Evolutionary conservation across 2,888 invertebrate species (phyloP).

Genomic region (Tenodera sinensis): DNA sequence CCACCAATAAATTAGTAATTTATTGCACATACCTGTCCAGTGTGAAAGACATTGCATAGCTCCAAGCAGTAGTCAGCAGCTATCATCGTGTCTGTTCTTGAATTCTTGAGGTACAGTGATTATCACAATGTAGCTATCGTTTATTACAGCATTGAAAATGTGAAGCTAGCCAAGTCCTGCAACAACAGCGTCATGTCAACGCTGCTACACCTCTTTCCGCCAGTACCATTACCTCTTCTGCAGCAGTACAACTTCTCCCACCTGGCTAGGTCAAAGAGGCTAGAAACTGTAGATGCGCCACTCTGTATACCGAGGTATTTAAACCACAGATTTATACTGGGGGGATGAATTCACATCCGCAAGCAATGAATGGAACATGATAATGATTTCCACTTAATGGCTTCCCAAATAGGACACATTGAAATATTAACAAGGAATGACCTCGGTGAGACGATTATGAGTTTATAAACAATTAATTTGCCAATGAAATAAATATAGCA

Average conservation of each 20-base stretch:
- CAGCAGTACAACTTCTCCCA: background rate
- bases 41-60: conserved; percentile 83
- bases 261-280: background rate
- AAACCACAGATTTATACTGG: no score
- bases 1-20: no score
- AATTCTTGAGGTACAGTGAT: background rate
- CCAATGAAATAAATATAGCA: no score
- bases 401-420: no score
- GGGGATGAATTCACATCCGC: no score
- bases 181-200: background rate
- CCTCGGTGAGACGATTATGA: no score
- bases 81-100: conserved; percentile 53
- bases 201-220: background rate
- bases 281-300: background rate
- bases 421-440: no score
- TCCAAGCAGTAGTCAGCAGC: conserved; percentile 83
- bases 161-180: background rate
- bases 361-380: no score
- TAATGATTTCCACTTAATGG: no score
- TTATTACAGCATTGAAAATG: background rate
- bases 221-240: background rate
- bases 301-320: background rate
- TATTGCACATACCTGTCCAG: conserved; percentile 66
- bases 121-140: background rate
- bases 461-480: no score